A percentile compares a stretch with the other conserved stretches of the same genome.
phyloP scores from a whole-genome alignment of 2,113 vertebrate genomes.

The Kryptolebias marmoratus region DNA sequence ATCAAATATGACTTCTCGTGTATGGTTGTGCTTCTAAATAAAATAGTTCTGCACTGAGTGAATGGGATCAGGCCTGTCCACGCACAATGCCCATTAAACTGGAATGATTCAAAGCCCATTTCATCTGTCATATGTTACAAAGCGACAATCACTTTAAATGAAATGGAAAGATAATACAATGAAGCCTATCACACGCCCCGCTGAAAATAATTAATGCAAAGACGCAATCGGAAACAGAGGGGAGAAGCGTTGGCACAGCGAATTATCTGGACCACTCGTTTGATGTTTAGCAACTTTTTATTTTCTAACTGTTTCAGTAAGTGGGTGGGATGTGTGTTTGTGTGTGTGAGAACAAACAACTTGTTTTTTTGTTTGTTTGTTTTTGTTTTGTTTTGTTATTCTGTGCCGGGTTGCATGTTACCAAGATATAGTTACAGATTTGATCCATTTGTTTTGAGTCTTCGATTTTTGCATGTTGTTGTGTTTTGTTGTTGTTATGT shows the following conservation, averaged over 20 bases:
- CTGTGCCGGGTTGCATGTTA: not conserved
- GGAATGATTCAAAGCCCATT: conserved; percentile 62
- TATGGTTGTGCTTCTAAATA: conserved; percentile 29
- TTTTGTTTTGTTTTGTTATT: not conserved
- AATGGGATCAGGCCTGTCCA: conserved; percentile 45
- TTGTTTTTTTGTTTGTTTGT: not conserved
- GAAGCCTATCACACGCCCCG: conserved; percentile 64
- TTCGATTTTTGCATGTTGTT: not conserved
- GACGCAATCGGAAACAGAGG: conserved; percentile 38
- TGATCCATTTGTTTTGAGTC: not conserved
- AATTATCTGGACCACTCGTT: conserved; percentile 34
- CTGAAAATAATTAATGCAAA: conserved; percentile 69
- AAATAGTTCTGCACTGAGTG: conserved; percentile 42
- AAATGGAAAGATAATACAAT: conserved; percentile 72
- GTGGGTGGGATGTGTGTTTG: conserved; percentile 25
- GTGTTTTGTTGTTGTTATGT: not conserved
- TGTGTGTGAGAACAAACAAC: not conserved
- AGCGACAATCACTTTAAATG: conserved; percentile 56
- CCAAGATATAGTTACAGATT: not conserved
- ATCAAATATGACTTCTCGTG: conserved; percentile 45
- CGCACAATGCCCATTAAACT: conserved; percentile 56
- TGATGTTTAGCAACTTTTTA: conserved; percentile 44
- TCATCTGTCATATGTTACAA: conserved; percentile 67
- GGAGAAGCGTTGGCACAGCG: conserved; percentile 38
- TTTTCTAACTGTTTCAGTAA: conserved; percentile 25